These are phyloP conservation scores for Tapirus terrestris DNA, from an alignment of 2,113 vertebrate species.

Conservation along the genomic window DNA sequence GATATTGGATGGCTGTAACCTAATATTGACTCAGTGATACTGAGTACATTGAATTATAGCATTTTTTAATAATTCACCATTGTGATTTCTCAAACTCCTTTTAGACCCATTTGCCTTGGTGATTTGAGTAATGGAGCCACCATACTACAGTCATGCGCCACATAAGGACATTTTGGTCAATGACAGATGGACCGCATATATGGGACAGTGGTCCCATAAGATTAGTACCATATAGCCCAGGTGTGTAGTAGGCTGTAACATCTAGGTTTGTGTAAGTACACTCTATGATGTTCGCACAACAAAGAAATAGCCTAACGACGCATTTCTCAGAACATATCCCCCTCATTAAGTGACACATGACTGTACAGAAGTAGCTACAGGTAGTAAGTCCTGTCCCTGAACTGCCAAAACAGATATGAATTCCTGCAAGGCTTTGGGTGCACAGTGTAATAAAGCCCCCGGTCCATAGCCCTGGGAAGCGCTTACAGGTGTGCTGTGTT, in stretches of 20 bases:
- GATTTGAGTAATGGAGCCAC: neutral
- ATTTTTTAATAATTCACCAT: neutral
- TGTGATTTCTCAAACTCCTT: neutral
- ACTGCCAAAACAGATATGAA: fast-evolving
- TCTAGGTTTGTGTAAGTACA: no score
- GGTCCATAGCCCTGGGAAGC: fast-evolving
- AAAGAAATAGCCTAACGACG: no score
- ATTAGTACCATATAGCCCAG: no score
- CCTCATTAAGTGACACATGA: no score
- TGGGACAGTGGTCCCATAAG: no score
- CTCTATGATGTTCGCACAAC: no score
- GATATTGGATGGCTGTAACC: neutral
- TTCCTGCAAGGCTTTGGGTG: fast-evolving
- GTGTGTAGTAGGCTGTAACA: no score
- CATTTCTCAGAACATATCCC: no score
- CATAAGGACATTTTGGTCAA: no score
- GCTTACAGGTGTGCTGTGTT: neutral
- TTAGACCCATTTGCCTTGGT: neutral
- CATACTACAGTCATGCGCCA: no score
- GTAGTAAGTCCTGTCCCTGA: neutral
- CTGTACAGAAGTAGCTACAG: fast-evolving
- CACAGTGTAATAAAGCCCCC: fast-evolving
- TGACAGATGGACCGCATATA: no score
- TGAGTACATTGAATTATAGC: neutral
- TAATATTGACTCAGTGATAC: neutral